These are phyloP conservation scores for Pelecanoides urinatrix DNA, from an alignment of 2,113 vertebrate genomes.

Conservation along the genomic window DNA sequence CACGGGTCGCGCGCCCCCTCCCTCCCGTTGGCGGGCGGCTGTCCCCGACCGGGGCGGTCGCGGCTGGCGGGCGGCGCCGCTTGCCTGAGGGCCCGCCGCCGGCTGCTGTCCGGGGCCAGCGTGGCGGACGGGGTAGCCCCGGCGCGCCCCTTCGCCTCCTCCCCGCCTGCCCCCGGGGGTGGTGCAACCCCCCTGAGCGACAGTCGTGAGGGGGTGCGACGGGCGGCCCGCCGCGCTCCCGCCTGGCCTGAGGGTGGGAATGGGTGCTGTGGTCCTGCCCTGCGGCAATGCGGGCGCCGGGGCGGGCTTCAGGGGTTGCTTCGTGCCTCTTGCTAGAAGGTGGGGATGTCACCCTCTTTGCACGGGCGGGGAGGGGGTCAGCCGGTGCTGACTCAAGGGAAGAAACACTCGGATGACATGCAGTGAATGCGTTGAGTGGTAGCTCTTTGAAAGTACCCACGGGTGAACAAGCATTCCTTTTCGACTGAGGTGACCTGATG, in stretches of 20 bases:
- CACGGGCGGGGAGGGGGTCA: not conserved
- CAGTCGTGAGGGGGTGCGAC: not conserved
- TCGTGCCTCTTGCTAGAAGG: not conserved
- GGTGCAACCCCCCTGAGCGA: not conserved
- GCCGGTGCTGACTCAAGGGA: not conserved
- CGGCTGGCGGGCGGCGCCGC: no score
- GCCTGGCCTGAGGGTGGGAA: not conserved
- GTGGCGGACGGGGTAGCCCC: not conserved
- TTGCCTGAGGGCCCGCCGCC: no score
- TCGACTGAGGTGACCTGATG: rapidly evolving
- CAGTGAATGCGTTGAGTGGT: rapidly evolving
- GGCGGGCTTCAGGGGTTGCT: rapidly evolving
- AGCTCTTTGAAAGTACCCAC: rapidly evolving
- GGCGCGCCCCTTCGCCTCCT: not conserved
- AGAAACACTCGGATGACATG: rapidly evolving
- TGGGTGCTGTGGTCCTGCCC: not conserved
- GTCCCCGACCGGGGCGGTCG: no score
- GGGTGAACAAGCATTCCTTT: not conserved
- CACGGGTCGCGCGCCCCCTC: no score
- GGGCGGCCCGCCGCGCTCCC: no score
- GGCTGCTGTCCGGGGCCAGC: not conserved
- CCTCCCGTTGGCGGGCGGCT: no score
- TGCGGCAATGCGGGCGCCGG: not conserved
- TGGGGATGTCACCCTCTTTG: not conserved
- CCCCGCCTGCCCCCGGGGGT: not conserved